Evolutionary conservation across 2,888 invertebrate species (phyloP), one percentile per base, ranked within the genome.

Genomic region (Xylophagus ater): DNA sequence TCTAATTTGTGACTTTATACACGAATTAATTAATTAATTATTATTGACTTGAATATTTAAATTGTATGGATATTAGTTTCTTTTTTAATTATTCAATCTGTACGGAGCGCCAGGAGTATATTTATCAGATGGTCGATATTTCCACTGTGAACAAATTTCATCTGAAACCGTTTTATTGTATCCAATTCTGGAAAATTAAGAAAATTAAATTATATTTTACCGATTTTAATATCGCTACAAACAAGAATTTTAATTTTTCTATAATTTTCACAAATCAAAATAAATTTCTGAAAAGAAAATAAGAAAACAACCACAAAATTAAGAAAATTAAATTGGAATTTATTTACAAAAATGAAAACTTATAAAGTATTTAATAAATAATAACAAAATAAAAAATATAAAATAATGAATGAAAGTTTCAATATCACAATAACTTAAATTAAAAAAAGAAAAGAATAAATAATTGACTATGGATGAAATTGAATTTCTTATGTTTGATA

Each of bases 101-200:
- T 25, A 30, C 4, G 61, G 60, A 41, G 60, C 57, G 47, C 57
- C 60, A 38, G 76, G 73, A 40, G 73, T 67, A 51, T 75, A 76
- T 55, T 75, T 76, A 45, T 74, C 74, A 24, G 75, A 74, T 2
- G 76, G 76, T 47, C 72, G 68, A 53, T 73, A 76, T 48, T 72
- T 71, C 69, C 72, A 76, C 49, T 73, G 71, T 4, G 73, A 67
- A 51, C 76, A 76, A 33, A 76, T 57, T 40, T 64, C 66, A 51
- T 72, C 69, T 32, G 71, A 69, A 48, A 70, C 72, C 20, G 70
- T 69, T 53, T 73, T 65, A 42, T 69, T 68, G 49, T 74, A 75
- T 31, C 76, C 76, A 53, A 69, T 74, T 52, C 76, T 76, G 61
- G 28, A 60, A 49, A 25, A 12, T 19, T 25, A 31, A 32, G 13